Evolutionary conservation across 2,113 vertebrate genomes (phyloP).

Genomic region (Cisticola juncidis): DNA sequence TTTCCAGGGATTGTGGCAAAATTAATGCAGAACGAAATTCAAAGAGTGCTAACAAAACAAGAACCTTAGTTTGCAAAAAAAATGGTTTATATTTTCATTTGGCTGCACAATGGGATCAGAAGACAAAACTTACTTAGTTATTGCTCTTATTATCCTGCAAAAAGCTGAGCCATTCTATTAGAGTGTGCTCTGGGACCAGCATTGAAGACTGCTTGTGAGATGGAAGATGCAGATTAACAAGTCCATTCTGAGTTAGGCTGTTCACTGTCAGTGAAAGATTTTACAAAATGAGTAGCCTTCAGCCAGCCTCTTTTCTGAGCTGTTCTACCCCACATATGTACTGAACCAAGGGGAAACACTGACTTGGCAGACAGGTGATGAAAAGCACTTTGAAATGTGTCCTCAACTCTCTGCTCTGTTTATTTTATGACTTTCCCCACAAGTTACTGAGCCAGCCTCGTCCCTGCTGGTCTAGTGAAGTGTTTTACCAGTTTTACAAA

Average conservation of each 20-base stretch:
- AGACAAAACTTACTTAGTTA: neutral
- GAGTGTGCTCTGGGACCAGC: neutral
- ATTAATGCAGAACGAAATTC: neutral
- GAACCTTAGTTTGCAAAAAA: neutral
- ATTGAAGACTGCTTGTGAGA: neutral
- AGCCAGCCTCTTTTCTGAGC: neutral
- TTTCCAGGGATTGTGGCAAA: neutral
- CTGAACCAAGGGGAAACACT: neutral
- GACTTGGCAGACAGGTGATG: neutral
- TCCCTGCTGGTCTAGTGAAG: neutral
- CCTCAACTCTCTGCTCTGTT: neutral
- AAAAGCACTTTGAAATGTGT: neutral
- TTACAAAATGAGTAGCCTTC: neutral
- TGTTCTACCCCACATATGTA: fast-evolving
- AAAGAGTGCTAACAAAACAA: neutral
- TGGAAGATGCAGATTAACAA: neutral
- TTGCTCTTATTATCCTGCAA: neutral
- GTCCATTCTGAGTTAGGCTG: neutral
- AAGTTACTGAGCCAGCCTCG: neutral
- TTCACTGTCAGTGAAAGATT: neutral
- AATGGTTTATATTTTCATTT: neutral
- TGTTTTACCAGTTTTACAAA: neutral
- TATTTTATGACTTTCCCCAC: neutral
- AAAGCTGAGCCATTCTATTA: neutral
- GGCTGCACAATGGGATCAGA: neutral